Evolutionary conservation across 2,113 vertebrate species (phyloP).

Genomic region (Otus sunia): DNA sequence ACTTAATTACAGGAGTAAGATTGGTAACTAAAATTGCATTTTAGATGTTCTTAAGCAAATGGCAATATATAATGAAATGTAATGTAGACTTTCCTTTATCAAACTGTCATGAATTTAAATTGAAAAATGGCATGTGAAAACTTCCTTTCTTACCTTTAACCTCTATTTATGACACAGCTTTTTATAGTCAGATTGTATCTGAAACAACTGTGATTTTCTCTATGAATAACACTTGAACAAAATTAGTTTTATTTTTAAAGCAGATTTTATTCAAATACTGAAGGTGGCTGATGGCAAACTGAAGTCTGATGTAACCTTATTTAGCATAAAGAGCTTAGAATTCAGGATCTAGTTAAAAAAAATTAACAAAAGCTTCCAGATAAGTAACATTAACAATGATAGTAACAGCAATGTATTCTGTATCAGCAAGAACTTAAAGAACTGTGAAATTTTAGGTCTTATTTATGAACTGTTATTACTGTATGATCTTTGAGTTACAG

Average conservation of each 20-base stretch:
- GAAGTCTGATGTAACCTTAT: background rate
- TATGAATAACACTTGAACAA: background rate
- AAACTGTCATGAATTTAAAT: background rate
- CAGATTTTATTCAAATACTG: background rate
- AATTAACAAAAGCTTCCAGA: background rate
- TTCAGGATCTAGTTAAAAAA: background rate
- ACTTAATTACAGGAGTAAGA: background rate
- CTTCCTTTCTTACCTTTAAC: background rate
- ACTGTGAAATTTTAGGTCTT: background rate
- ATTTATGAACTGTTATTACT: background rate
- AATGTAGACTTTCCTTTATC: background rate
- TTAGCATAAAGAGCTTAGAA: background rate
- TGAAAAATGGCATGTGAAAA: background rate
- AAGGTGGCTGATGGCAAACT: background rate
- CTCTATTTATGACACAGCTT: background rate
- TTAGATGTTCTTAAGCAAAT: background rate
- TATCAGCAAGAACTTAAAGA: background rate
- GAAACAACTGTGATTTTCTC: background rate
- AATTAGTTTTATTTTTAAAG: background rate
- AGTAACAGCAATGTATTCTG: background rate
- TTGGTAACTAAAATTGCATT: background rate
- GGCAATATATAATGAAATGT: background rate
- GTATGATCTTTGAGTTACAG: slow-evolving; percentile 66
- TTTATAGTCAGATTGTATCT: background rate
- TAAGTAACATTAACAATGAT: background rate